Evolutionary conservation across 2,113 vertebrate species (phyloP).

Genomic region (Trogon melanurus): DNA sequence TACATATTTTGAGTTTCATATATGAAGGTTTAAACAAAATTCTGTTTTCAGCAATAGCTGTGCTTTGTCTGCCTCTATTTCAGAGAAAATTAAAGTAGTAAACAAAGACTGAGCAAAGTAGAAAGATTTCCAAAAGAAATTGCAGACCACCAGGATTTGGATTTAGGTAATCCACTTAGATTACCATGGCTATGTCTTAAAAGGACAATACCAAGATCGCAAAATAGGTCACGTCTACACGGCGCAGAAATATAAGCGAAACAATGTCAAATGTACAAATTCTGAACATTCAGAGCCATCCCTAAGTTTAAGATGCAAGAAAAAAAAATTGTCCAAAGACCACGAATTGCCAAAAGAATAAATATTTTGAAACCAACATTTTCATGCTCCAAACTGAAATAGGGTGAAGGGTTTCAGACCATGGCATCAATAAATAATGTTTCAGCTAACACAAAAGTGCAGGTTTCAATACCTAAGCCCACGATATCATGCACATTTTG

Average conservation of each 20-base stretch:
- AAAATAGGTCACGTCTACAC: conserved; percentile 76
- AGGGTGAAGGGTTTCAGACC: neutral
- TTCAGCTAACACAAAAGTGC: neutral
- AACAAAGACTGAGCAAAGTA: conserved; percentile 68
- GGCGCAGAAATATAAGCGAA: conserved; percentile 27
- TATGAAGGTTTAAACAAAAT: neutral
- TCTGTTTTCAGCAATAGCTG: conserved; percentile 20
- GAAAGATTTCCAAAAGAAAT: conserved; percentile 76
- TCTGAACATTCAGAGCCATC: neutral
- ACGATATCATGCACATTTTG: neutral
- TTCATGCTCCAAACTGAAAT: neutral
- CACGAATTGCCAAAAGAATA: neutral
- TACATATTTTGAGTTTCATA: neutral
- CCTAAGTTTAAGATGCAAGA: neutral
- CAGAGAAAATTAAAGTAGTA: conserved; percentile 58
- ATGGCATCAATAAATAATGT: neutral
- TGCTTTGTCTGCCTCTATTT: neutral
- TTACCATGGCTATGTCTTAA: conserved; percentile 78
- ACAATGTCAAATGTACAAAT: conserved; percentile 21
- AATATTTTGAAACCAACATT: neutral
- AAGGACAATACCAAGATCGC: conserved; percentile 74
- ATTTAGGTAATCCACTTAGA: conserved; percentile 84
- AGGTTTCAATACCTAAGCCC: neutral
- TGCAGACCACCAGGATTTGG: conserved; percentile 79
- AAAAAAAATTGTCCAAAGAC: neutral